Evolutionary conservation across 2,888 invertebrate genomes (phyloP).

Genomic region (Agonopterix arenella): DNA sequence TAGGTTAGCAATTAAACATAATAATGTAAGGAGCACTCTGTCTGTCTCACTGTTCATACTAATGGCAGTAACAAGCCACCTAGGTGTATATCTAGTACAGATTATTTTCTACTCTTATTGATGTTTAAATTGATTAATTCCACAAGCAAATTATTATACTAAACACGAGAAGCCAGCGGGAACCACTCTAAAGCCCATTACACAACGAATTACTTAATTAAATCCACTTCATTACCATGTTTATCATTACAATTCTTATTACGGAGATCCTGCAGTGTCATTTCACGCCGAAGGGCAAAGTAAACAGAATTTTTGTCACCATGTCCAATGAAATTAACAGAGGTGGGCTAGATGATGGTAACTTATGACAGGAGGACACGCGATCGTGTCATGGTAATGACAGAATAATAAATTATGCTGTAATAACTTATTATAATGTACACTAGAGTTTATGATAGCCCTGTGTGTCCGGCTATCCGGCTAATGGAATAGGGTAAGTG

Average conservation of each 20-base stretch:
- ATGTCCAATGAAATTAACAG: constrained; percentile 71
- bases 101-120: no score
- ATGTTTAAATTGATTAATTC: no score
- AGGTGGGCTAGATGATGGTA: constrained; percentile 44
- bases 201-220: constrained; percentile 47
- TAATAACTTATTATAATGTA: constrained; percentile 74
- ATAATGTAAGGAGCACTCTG: no score
- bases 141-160: no score
- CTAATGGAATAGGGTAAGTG: constrained; percentile 45
- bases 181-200: constrained; percentile 50
- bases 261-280: constrained; percentile 43
- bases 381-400: constrained; percentile 69
- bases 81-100: no score
- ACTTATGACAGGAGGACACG: constrained; percentile 68
- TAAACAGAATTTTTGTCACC: constrained; percentile 75
- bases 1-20: no score
- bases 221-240: constrained; percentile 49
- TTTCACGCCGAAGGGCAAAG: constrained; percentile 48
- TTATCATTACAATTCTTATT: constrained; percentile 34
- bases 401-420: constrained; percentile 74
- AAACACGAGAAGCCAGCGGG: constrained; percentile 39
- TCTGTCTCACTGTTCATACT: no score
- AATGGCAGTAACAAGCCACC: no score
- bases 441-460: constrained; percentile 51
- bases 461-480: constrained; percentile 27